These are phyloP conservation scores for Hesperophylax magnus DNA, from an alignment of 1,140 invertebrate genomes.

Conservation along the genomic window DNA sequence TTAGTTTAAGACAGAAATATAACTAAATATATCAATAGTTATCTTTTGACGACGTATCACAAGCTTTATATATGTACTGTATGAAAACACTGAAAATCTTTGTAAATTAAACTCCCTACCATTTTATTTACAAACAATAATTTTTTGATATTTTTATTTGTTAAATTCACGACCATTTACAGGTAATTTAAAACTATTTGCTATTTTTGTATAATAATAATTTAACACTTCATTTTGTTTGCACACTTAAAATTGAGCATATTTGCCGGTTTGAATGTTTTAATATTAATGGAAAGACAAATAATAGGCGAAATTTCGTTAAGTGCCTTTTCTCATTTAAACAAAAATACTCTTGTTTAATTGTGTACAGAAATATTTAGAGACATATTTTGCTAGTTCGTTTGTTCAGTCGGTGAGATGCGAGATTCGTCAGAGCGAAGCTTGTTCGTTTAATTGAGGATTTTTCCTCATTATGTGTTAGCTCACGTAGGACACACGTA, in stretches of 20 bases:
- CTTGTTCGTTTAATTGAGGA: neutral
- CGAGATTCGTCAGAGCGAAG: neutral
- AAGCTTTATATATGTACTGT: too few species aligned
- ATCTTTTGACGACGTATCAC: too few species aligned
- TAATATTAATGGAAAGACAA: neutral
- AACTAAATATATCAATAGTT: too few species aligned
- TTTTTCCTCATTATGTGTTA: slow-evolving; percentile 3
- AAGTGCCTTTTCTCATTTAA: slow-evolving; percentile 7
- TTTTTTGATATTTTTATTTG: neutral
- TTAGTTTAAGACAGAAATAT: too few species aligned
- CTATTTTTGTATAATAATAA: neutral
- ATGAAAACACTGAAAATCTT: too few species aligned
- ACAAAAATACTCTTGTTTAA: slow-evolving; percentile 1
- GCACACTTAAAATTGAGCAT: slow-evolving; percentile 8
- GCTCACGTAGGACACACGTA: neutral
- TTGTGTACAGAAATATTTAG: neutral
- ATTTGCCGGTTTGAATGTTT: neutral
- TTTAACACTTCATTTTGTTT: slow-evolving; percentile 4
- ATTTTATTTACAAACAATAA: neutral
- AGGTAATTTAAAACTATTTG: neutral
- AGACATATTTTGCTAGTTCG: slow-evolving; percentile 9
- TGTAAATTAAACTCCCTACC: too few species aligned
- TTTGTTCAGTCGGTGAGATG: neutral
- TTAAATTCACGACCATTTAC: neutral
- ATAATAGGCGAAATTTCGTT: neutral